phyloP scores from a whole-genome alignment of 2,888 invertebrate species.

The Phortica magna region DNA sequence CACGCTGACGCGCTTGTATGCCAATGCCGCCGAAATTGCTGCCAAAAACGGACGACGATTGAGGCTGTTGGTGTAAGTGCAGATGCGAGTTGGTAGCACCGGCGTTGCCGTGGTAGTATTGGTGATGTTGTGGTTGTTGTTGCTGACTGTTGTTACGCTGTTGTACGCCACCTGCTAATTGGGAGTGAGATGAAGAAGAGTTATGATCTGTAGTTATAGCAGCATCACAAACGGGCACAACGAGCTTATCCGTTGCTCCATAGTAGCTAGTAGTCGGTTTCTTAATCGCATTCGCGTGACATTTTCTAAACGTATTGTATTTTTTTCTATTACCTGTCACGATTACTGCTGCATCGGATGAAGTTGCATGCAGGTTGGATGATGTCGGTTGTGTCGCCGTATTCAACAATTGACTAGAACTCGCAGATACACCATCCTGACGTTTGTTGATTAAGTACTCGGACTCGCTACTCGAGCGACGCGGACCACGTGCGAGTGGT shows the following conservation, averaged over 20 bases:
- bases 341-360: conserved; percentile 40
- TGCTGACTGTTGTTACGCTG: conserved; percentile 21
- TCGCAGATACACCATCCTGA: conserved; percentile 50
- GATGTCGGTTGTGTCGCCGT: conserved; percentile 20
- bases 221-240: conserved; percentile 55
- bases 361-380: background rate
- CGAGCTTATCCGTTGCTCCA: conserved; percentile 71
- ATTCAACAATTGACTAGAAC: conserved; percentile 19
- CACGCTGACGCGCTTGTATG: conserved; percentile 59
- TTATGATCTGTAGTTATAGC: conserved; percentile 43
- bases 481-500: conserved; percentile 82
- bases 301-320: conserved; percentile 46
- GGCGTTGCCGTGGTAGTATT: conserved; percentile 49
- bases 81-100: conserved; percentile 30
- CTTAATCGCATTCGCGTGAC: conserved; percentile 48
- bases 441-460: conserved; percentile 75
- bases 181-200: conserved; percentile 56
- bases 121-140: conserved; percentile 40
- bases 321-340: conserved; percentile 47
- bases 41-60: conserved; percentile 33
- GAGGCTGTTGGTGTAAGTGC: conserved; percentile 37
- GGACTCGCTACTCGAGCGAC: conserved; percentile 81
- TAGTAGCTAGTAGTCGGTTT: conserved; percentile 51
- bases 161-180: conserved; percentile 53
- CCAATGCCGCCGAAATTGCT: conserved; percentile 57